A percentile compares a stretch with the other conserved stretches of the same genome.
phyloP scores from a whole-genome alignment of 2,113 vertebrate genomes.

The Eptesicus fuscus region DNA sequence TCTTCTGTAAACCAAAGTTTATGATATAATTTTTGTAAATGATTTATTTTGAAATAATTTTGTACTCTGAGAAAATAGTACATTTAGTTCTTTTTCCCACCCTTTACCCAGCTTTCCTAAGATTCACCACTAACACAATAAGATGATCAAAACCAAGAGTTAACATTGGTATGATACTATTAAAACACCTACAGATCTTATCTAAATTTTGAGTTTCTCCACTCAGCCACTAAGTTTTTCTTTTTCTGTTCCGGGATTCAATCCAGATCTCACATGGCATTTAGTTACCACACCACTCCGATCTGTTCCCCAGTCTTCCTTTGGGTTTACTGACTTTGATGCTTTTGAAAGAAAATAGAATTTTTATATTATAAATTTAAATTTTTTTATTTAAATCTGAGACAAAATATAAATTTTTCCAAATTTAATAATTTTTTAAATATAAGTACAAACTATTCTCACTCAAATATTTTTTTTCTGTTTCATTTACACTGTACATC shows the following conservation, averaged over 20 bases:
- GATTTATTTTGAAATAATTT: constrained; percentile 21
- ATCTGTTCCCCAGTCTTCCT: neutral
- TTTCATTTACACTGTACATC: neutral
- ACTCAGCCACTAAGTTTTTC: neutral
- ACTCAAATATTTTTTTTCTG: neutral
- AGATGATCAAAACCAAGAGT: neutral
- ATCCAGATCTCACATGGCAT: neutral
- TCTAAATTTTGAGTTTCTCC: neutral
- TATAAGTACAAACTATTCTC: neutral
- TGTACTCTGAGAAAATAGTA: neutral
- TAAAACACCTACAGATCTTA: neutral
- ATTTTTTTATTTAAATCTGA: neutral
- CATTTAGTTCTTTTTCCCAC: neutral
- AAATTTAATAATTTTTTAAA: neutral
- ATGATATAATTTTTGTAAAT: neutral
- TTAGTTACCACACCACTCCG: neutral
- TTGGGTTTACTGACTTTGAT: neutral
- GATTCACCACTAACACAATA: neutral
- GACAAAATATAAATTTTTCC: neutral
- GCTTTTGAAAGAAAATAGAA: neutral
- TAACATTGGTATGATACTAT: neutral
- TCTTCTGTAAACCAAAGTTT: neutral
- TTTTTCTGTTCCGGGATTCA: neutral
- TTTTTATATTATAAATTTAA: neutral
- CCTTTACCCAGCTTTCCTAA: neutral